Base-by-base conservation (phyloP, 2,113 vertebrate species). In the Brachyistius frenatus region DNA sequence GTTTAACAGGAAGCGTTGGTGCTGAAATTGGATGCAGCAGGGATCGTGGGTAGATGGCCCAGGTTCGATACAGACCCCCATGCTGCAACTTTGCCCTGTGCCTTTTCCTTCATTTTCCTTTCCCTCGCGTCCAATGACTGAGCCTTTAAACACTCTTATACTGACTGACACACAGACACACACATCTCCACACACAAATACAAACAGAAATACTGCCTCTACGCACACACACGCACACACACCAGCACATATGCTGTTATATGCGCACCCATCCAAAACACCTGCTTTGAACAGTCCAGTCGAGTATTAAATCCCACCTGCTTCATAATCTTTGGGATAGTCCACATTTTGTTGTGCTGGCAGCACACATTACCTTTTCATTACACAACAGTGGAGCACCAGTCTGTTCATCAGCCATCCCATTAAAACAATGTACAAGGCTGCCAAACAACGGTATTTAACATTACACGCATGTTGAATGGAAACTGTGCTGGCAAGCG, bases 21-120 rank as follows among this genome's bases (percentile, higher is more conserved):
- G 96, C 96, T 97, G 97, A 97, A 98, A 99, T 98, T 99, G 97
- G 96, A 98, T 98, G 97, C 97, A 98, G 96, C 95, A 92, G 95
- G 96, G 95, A 97, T 97, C 96, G 96, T 96, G 96, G 95, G 94
- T 95, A 97, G 97, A 98, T 97, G 97, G 96, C 95, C 95, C 94
- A 91, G 93, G 95, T 96, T 98, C 95, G 96, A 97, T 98, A 98
- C 94, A 95, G 96, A 97, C 96, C 96, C 95, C 95, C 95, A 94
- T 92, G 91, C 91, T 92, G 95, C 94, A 97, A 96, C 96, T 97
- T 94, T 95, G 94, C 89, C 91, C 50, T 91, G 85, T 66, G 65
- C 75, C 50, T 50, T 75, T 86, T 63, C 68, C 74, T 86, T 92
- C 88, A 90, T 88, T 84, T 90, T 63, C 37, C 66, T 83, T 86